phyloP scores from a whole-genome alignment of 2,113 vertebrate species.

The Myotis davidii region DNA sequence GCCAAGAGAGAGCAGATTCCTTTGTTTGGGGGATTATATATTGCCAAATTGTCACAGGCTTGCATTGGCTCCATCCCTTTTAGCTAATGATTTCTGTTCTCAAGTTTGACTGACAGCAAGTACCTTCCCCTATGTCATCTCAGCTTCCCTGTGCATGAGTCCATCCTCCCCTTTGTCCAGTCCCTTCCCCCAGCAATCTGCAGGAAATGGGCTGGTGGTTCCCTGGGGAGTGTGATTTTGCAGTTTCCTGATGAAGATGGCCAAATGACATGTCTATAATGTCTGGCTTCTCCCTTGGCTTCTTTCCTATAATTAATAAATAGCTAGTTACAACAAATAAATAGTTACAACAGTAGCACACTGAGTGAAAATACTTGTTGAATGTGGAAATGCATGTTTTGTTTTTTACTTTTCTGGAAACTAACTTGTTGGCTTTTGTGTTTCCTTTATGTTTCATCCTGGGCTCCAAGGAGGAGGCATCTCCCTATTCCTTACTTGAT shows the following conservation, averaged over 20 bases:
- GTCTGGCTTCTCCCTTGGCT: not conserved
- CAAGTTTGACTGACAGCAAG: no score
- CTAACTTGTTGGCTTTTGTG: constrained; percentile 65
- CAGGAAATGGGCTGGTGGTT: not conserved
- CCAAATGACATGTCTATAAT: not conserved
- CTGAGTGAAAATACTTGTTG: not conserved
- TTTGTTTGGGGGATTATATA: not conserved
- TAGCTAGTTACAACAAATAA: not conserved
- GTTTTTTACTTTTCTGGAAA: constrained; percentile 4
- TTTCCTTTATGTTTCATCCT: constrained; percentile 60
- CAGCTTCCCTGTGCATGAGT: not conserved
- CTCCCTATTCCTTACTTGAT: constrained; percentile 94
- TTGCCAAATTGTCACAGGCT: not conserved
- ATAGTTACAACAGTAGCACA: not conserved
- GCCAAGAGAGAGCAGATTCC: not conserved
- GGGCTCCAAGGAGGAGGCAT: constrained; percentile 92
- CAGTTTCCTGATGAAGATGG: not conserved
- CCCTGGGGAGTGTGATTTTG: not conserved
- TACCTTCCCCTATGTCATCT: not conserved
- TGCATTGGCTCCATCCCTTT: not conserved
- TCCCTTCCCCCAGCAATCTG: not conserved
- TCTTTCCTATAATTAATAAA: not conserved
- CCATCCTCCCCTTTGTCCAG: not conserved
- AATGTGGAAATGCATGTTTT: constrained; percentile 23
- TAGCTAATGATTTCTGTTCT: no score